These are phyloP conservation scores for Drepana falcataria DNA, from an alignment of 2,888 invertebrate genomes.

Conservation along the genomic window DNA sequence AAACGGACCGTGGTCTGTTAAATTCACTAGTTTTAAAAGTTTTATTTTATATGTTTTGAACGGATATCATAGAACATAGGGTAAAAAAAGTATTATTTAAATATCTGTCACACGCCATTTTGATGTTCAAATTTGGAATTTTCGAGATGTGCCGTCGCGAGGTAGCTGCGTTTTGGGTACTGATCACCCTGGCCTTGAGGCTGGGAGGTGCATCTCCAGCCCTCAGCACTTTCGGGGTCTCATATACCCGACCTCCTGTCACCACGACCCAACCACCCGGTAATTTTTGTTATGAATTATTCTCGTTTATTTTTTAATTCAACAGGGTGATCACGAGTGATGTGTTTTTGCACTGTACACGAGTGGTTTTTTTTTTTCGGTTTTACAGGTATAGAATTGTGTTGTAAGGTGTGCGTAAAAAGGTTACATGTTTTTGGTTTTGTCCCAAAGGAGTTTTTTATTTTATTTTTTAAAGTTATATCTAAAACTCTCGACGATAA, in stretches of 20 bases:
- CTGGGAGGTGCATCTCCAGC: constrained; percentile 77
- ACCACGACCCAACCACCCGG: constrained; percentile 79
- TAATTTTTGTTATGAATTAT: constrained; percentile 64
- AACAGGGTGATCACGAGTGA: not conserved
- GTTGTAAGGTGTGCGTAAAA: too few species aligned
- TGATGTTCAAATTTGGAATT: constrained; percentile 33
- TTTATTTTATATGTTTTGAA: too few species aligned
- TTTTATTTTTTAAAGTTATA: too few species aligned
- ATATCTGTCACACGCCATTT: not conserved
- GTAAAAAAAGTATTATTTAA: too few species aligned
- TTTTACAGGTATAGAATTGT: not conserved
- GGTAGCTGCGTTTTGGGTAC: constrained; percentile 50
- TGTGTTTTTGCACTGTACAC: not conserved
- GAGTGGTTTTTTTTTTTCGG: not conserved
- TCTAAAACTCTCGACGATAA: too few species aligned
- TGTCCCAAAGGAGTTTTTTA: too few species aligned
- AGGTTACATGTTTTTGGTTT: too few species aligned
- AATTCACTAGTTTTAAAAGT: too few species aligned
- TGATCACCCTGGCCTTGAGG: constrained; percentile 51
- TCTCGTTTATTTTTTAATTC: not conserved
- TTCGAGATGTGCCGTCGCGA: constrained; percentile 59
- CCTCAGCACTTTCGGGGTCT: constrained; percentile 84
- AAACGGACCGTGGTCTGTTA: too few species aligned
- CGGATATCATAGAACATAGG: too few species aligned
- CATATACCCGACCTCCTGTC: constrained; percentile 78